Conservation (phyloP, 2,113 vertebrate species). For the Psilopogon haemacephalus region DNA sequence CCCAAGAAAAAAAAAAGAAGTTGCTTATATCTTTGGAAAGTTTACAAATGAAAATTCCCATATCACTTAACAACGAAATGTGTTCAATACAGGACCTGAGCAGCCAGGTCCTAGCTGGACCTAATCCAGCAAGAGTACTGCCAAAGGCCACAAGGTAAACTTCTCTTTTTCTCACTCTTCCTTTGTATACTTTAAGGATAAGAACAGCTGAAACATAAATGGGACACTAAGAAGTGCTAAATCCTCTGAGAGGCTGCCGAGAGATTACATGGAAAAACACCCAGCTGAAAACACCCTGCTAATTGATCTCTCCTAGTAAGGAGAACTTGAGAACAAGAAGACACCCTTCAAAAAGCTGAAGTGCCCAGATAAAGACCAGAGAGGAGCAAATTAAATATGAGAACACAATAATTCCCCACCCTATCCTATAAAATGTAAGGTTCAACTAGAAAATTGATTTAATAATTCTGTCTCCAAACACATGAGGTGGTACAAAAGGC, state of each 20-base stretch:
- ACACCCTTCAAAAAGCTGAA: neutral
- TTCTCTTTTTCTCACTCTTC: neutral
- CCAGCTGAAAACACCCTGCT: neutral
- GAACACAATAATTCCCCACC: neutral
- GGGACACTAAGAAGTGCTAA: neutral
- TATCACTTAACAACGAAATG: conserved; percentile 34
- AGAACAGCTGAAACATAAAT: neutral
- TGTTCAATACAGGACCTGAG: neutral
- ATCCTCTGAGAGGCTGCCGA: neutral
- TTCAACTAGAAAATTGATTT: neutral
- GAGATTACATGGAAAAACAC: neutral
- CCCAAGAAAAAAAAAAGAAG: neutral
- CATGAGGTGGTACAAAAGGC: neutral
- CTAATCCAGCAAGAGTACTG: neutral
- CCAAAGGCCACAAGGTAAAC: neutral
- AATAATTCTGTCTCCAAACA: neutral
- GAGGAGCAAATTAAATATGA: neutral
- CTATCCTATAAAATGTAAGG: neutral
- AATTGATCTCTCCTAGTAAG: neutral
- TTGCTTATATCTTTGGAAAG: conserved; percentile 44
- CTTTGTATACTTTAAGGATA: neutral
- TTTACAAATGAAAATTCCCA: conserved; percentile 36
- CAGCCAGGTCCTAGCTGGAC: neutral
- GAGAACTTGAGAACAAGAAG: neutral
- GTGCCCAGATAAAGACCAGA: neutral